phyloP scores from a whole-genome alignment of 2,888 invertebrate species.

The Eumerus sabulonum region DNA sequence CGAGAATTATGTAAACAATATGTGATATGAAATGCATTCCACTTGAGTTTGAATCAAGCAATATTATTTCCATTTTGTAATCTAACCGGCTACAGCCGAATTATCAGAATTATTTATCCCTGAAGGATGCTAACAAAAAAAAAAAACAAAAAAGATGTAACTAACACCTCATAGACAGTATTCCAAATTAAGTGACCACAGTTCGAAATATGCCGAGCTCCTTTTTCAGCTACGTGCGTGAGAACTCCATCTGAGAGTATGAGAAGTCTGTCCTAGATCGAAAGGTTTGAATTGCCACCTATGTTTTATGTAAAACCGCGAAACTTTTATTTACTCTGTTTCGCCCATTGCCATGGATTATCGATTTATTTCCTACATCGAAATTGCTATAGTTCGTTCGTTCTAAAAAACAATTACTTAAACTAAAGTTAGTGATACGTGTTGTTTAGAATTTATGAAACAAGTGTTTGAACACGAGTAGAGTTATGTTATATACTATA shows the following conservation, averaged over 20 bases:
- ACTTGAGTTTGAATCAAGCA: slow-evolving; percentile 46
- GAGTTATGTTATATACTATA: slow-evolving; percentile 7
- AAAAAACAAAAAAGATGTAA: no score
- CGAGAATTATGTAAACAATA: slow-evolving; percentile 42
- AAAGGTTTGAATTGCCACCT: no score
- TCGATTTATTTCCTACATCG: slow-evolving; percentile 50
- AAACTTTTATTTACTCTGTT: slow-evolving; percentile 25
- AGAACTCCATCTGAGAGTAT: no score
- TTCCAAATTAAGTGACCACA: no score
- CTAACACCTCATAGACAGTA: no score
- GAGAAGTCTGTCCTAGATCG: no score
- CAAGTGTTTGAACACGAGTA: background rate
- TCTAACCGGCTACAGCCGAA: no score
- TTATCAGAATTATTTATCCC: no score
- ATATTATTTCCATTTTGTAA: slow-evolving; percentile 14
- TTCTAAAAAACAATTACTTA: slow-evolving; percentile 14
- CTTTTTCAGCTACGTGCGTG: no score
- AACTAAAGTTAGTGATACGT: slow-evolving; percentile 39
- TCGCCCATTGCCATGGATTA: slow-evolving; percentile 24
- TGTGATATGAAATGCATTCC: slow-evolving; percentile 66
- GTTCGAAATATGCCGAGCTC: no score
- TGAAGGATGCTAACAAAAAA: no score
- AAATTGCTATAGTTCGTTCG: slow-evolving; percentile 24
- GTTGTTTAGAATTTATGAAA: slow-evolving; percentile 17
- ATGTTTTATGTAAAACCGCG: no score